Base-by-base conservation (phyloP, 2,888 invertebrate species). In the Linhomoeus sp. region DNA sequence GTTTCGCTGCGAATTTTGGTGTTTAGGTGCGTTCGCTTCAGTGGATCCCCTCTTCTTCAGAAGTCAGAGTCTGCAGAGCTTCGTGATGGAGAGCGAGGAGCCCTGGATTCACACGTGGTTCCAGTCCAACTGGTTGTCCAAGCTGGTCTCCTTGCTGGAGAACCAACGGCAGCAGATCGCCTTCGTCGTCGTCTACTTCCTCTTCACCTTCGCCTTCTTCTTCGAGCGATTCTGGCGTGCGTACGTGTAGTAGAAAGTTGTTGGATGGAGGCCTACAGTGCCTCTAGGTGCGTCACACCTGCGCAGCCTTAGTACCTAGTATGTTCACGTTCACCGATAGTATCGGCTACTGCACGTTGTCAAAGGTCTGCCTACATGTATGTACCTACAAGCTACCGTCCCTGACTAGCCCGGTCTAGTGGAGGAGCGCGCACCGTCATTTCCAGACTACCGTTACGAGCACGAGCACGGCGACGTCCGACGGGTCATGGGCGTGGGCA, bases 401-500 rank as follows among this genome's bases (percentile, higher is more conserved):
- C n/a, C n/a, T n/a, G n/a, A n/a, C n/a, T n/a, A n/a, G n/a, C n/a
- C n/a, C n/a, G n/a, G n/a, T n/a, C n/a, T n/a, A n/a, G 19, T 12
- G 19, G 12, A 40, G n/a, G 40, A 40, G 40, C 12, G 19, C 40
- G n/a, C 17, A 17, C 35, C 12, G 12, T 12, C 19, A 17, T 38
- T 38, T 38, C 7, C 3, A 81, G 81, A 87, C 70, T 90, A 90
- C 64, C 85, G 87, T 0, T 88, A 88, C 66, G 84, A 90, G 82
- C 79, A 86, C 0, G 90, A 92, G 62, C 88, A 90, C 67, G 79
- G 86, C 24, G 90, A 92, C 67, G 69, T 92, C 55, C 73, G 90
- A 1, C 86, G 90, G 61, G 88, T 92, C 40, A 90, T 92, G 90
- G 90, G 90, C 1, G 85, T 86, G 1, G 88, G 90, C 0, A 90